phyloP scores from a whole-genome alignment of 1,140 invertebrate genomes.

The Bombus turneri region DNA sequence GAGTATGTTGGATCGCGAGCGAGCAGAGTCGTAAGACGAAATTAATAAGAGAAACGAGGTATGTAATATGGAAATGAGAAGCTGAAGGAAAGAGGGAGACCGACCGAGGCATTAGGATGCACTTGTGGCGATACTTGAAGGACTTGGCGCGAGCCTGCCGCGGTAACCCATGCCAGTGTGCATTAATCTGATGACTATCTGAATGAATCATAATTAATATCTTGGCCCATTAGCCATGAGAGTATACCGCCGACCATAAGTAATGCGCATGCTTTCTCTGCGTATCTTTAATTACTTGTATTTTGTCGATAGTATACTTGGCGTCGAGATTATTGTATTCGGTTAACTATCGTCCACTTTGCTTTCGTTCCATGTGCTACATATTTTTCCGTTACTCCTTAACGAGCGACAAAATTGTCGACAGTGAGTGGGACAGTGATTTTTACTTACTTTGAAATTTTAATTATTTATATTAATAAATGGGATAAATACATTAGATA shows the following conservation, averaged over 20 bases:
- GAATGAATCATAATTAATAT: conserved; percentile 75
- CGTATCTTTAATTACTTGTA: conserved; percentile 62
- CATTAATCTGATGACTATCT: conserved; percentile 73
- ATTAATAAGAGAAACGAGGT: conserved; percentile 72
- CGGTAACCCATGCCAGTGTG: conserved; percentile 58
- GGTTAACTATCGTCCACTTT: neutral
- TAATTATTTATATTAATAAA: no score
- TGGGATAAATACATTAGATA: no score
- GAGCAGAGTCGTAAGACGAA: conserved; percentile 57
- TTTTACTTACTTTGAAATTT: no score
- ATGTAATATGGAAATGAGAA: conserved; percentile 69
- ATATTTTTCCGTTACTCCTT: no score
- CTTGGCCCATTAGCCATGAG: conserved; percentile 64
- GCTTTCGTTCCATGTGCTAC: no score
- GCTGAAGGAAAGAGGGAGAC: conserved; percentile 21
- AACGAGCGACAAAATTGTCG: no score
- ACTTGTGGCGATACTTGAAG: conserved; percentile 60
- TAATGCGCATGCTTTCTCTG: conserved; percentile 53
- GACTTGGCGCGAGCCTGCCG: conserved; percentile 36
- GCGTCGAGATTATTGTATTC: conserved; percentile 30
- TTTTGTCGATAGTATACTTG: conserved; percentile 43
- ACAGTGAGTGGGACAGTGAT: no score
- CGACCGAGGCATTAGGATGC: conserved; percentile 60
- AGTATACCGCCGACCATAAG: conserved; percentile 39
- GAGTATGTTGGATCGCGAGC: conserved; percentile 47